Evolutionary conservation across 2,797 vertebrate genomes (phyloP), one percentile per base, ranked within the genome.

Genomic region (Enteromius radiatus): DNA sequence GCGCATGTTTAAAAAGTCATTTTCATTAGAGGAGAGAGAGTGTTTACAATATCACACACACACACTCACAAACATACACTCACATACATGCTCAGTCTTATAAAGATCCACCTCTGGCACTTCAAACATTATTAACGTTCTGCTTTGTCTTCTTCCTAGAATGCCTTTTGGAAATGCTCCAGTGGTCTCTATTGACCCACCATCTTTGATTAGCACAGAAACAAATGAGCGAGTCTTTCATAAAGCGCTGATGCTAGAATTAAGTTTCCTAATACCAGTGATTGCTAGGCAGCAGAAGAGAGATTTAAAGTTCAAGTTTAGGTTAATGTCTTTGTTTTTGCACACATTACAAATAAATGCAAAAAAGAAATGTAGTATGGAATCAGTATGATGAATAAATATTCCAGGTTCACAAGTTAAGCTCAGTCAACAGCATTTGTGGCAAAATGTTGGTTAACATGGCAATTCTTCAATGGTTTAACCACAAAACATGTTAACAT

Each of bases 1-100:
- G 41, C 70, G 38, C n/a, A 77, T 82, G 64, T 89, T 89, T 89
- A 86, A 88, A 86, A 88, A 87, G 79, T 84, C 74, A 84, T 86
- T 86, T 86, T 87, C 83, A 86, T 84, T 84, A 84, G 82, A 75
- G 67, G 71, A 67, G 84, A 80, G 84, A 52, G 26, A 41, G 59
- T 28, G 33, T 84, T 84, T 84, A 76, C 76, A 64, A 49, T 52
- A 33, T 43, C 33, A 61, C 68, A 43, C 17, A 78, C 59, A n/a
- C 59, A 77, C 68, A 76, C 31, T 2, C 47, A 19, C 47, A 49
- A 49, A 68, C 69, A 69, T 21, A 56, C 54, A 63, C 28, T 69
- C 43, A 70, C 41, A 71, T n/a, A 64, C 15, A 33, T 82, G 71
- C 26, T 64, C 41, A 67, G 23, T 67, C 61, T 54, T 52, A 8